Conservation (phyloP, 2,797 vertebrate species). For the Anabas testudineus region DNA sequence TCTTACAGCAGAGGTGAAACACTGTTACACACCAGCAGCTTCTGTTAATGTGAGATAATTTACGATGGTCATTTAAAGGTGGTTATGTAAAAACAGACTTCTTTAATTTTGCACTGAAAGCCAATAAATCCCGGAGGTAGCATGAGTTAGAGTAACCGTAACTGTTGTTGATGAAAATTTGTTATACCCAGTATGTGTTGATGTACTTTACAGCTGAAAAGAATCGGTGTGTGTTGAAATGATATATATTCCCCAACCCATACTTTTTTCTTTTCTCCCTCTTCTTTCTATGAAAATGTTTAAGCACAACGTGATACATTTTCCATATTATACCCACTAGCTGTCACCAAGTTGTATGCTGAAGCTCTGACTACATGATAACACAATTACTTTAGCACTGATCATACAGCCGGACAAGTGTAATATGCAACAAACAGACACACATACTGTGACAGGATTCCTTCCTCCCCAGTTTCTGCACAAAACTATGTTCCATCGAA, state of each 20-base stretch:
- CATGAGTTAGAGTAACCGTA: constrained; percentile 47
- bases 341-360: neutral
- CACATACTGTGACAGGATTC: neutral
- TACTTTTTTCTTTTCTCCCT: constrained; percentile 1
- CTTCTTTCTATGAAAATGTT: neutral
- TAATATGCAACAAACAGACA: neutral
- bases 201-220: constrained; percentile 34
- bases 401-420: neutral
- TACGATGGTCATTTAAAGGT: constrained; percentile 71
- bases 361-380: neutral
- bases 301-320: neutral
- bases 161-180: constrained; percentile 41
- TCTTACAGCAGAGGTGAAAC: constrained; percentile 49
- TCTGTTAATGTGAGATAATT: constrained; percentile 72
- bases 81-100: constrained; percentile 73
- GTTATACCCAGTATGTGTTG: constrained; percentile 33
- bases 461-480: too few species aligned
- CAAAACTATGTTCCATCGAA: too few species aligned
- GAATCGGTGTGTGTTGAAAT: constrained; percentile 22
- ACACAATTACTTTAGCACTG: neutral
- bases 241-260: constrained; percentile 12
- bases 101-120: constrained; percentile 77
- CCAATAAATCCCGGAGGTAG: constrained; percentile 74
- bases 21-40: constrained; percentile 57
- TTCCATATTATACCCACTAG: too few species aligned